phyloP scores from a whole-genome alignment of 2,888 invertebrate genomes.

The Heteromurus nitidus region DNA sequence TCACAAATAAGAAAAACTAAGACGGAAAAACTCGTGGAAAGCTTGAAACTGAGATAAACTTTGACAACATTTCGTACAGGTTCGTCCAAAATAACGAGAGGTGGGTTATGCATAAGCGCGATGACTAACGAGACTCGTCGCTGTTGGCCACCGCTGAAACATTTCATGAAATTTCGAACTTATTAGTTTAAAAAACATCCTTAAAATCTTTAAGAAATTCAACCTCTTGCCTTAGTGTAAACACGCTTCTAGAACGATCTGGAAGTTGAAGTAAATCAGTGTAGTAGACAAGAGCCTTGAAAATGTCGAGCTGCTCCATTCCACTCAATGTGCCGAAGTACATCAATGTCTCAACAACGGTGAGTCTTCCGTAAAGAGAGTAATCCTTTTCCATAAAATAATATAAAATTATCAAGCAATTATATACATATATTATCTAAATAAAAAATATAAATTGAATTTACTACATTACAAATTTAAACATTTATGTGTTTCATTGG shows the following conservation, averaged over 20 bases:
- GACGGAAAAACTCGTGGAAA: no score
- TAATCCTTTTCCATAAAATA: conserved; percentile 39
- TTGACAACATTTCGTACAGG: no score
- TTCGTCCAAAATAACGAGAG: conserved; percentile 91
- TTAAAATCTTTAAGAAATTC: not conserved
- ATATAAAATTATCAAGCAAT: not conserved
- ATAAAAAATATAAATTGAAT: conserved; percentile 11
- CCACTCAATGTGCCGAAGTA: conserved; percentile 97
- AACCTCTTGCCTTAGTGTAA: conserved; percentile 81
- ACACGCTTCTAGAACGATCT: conserved; percentile 86
- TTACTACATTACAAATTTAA: not conserved
- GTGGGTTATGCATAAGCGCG: conserved; percentile 82
- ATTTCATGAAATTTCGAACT: not conserved
- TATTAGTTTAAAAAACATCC: not conserved
- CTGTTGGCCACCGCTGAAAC: conserved; percentile 88
- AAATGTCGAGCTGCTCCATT: conserved; percentile 88
- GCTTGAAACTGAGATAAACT: no score
- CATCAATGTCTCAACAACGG: conserved; percentile 94
- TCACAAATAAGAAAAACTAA: no score
- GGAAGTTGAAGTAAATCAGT: conserved; percentile 93
- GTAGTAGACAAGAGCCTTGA: conserved; percentile 87
- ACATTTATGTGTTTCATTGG: no score
- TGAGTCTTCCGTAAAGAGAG: conserved; percentile 91
- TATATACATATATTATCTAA: not conserved
- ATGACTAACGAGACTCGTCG: conserved; percentile 92